Conservation (phyloP, 2,113 vertebrate genomes). For the Festucalex cinctus region DNA sequence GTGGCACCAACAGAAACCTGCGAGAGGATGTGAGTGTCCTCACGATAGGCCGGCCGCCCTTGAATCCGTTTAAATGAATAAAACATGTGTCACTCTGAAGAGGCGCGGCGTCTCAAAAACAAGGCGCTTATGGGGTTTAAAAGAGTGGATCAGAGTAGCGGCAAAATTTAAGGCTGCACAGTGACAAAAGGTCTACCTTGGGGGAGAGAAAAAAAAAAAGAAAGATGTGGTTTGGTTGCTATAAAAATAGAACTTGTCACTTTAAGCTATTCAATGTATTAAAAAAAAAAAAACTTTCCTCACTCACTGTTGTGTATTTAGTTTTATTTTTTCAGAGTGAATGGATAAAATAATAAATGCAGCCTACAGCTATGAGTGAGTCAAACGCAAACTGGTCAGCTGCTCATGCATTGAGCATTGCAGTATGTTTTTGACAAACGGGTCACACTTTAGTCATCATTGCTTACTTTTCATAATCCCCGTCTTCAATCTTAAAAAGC, state of each 20-base stretch:
- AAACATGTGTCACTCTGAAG: constrained; percentile 45
- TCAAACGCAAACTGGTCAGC: constrained; percentile 35
- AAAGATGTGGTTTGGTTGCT: constrained; percentile 12
- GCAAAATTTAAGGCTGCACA: constrained; percentile 7
- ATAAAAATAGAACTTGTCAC: constrained; percentile 21
- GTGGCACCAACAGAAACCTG: constrained; percentile 55
- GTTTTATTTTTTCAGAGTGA: constrained; percentile 41
- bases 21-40: constrained; percentile 57
- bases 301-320: constrained; percentile 47
- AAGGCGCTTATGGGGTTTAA: constrained; percentile 8
- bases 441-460: constrained; percentile 33
- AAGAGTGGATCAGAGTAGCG: constrained; percentile 14
- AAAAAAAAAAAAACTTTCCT: too few relatives aligned
- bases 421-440: constrained; percentile 15
- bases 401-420: constrained; percentile 17
- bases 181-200: constrained; percentile 1
- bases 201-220: neutral
- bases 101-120: constrained; percentile 39
- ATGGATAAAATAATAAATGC: constrained; percentile 40
- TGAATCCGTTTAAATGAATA: constrained; percentile 1
- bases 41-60: constrained; percentile 39
- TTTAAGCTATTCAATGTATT: constrained; percentile 18
- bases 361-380: constrained; percentile 26
- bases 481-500: constrained; percentile 21
- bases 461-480: constrained; percentile 5